Evolutionary conservation across 2,888 invertebrate species (phyloP).

Genomic region (Amiota minor): DNA sequence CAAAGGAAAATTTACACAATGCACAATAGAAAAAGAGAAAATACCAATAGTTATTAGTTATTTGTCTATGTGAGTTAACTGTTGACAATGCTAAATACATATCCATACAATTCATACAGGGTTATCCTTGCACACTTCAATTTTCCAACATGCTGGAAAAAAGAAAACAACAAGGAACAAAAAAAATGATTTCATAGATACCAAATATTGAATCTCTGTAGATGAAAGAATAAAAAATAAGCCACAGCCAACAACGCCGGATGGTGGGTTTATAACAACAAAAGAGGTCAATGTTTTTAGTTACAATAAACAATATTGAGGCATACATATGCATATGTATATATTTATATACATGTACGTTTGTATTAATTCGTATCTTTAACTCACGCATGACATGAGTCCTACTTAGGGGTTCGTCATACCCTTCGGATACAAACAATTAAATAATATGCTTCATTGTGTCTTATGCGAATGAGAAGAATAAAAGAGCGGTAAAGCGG

Average conservation of each 20-base stretch:
- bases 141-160: no score
- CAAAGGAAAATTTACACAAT: conserved; percentile 10
- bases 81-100: conserved; percentile 13
- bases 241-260: conserved; percentile 48
- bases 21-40: conserved; percentile 1
- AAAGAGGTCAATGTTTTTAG: conserved; percentile 60
- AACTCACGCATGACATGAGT: conserved; percentile 34
- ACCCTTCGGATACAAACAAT: conserved; percentile 51
- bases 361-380: neutral
- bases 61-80: no score
- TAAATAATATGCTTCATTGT: conserved; percentile 52
- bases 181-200: conserved; percentile 23
- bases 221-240: conserved; percentile 25
- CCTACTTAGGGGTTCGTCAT: conserved; percentile 55
- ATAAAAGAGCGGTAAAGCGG: conserved; percentile 17
- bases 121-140: conserved; percentile 41
- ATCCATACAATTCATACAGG: conserved; percentile 37
- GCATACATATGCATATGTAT: conserved; percentile 34
- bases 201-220: conserved; percentile 18
- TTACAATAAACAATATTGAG: conserved; percentile 53
- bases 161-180: conserved; percentile 27
- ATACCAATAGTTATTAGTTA: neutral
- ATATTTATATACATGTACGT: neutral
- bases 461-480: conserved; percentile 42
- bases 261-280: conserved; percentile 49